Base-by-base conservation (phyloP, 2,113 vertebrate genomes). In the Calyptomena viridis region DNA sequence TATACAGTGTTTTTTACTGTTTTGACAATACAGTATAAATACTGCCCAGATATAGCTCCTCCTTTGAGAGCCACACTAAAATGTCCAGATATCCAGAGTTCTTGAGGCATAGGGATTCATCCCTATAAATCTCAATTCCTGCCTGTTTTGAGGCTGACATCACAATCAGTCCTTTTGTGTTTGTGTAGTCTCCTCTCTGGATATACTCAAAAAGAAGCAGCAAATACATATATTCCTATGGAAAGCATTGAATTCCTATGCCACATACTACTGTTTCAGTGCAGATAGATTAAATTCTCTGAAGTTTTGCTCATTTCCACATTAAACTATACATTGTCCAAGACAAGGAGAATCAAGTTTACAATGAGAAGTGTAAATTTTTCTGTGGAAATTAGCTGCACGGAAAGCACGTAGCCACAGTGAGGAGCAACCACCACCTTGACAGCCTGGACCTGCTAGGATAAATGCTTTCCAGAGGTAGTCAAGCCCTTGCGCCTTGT, bases 351-450 rank as follows among this genome's bases (percentile, higher is more conserved):
- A 93, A 88, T 72, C 6, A 11, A 12, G 33, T 67, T 82, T 52
- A 33, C 33, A 27, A 35, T 12, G n/a, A 75, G 22, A 86, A 72
- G 28, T 14, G n/a, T 69, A 22, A 35, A 4, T 33, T 82, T 62
- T 62, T 44, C 74, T 1, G 2, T 83, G 84, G 47, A 89, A 77
- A 37, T 44, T 14, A 67, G n/a, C n/a, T 86, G 95, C 92, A 96
- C 22, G 25, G 83, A 52, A 78, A 75, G 64, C 94, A 93, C 64
- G 64, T 95, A 95, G 79, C n/a, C 83, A 73, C 64, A 39, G 72
- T 44, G 28, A 23, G 64, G 33, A 94, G 85, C 75, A 95, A 52
- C 62, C 74, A 63, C 55, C 27, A 22, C 68, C 71, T 60, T 42
- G 81, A 91, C 89, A 89, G 49, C 63, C n/a, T 59, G 46, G 50